Percentiles rank a stretch among this genome's conserved stretches.
Conservation (phyloP, 2,888 invertebrate species). For the Monochamus alternatus region DNA sequence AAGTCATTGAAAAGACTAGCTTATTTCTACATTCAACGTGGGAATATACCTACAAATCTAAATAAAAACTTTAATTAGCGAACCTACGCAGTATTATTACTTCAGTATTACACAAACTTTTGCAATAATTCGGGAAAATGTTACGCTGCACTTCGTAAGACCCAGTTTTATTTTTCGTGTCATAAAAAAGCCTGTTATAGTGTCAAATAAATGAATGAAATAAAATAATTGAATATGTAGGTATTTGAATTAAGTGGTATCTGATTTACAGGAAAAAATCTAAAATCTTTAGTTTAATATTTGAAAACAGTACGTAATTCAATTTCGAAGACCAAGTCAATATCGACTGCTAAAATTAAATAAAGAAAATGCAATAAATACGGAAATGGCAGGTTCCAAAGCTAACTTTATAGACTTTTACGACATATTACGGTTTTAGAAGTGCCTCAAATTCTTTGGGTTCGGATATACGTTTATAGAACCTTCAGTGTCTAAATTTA, state of each 20-base stretch:
- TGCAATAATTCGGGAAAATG: constrained; percentile 1
- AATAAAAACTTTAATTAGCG: not conserved
- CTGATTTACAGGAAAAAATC: no score
- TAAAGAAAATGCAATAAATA: constrained; percentile 1
- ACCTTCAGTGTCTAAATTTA: not conserved
- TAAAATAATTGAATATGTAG: no score
- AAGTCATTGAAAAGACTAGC: not conserved
- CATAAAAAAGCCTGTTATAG: no score
- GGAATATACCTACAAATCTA: constrained; percentile 5
- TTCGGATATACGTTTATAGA: not conserved
- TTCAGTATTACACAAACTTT: not conserved
- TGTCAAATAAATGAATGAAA: no score
- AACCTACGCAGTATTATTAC: constrained; percentile 7
- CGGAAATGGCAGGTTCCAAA: not conserved
- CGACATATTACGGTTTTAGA: constrained; percentile 1
- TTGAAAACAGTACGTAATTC: no score
- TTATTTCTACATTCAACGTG: constrained; percentile 7
- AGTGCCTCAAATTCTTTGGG: constrained; percentile 5
- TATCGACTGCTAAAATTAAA: not conserved
- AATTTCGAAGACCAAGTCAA: no score
- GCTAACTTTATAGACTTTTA: not conserved
- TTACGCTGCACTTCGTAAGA: not conserved
- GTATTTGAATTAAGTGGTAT: no score
- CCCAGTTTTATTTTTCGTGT: not conserved
- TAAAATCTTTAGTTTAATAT: no score